Base-by-base conservation (phyloP, 2,113 vertebrate species). In the Eidolon helvum region DNA sequence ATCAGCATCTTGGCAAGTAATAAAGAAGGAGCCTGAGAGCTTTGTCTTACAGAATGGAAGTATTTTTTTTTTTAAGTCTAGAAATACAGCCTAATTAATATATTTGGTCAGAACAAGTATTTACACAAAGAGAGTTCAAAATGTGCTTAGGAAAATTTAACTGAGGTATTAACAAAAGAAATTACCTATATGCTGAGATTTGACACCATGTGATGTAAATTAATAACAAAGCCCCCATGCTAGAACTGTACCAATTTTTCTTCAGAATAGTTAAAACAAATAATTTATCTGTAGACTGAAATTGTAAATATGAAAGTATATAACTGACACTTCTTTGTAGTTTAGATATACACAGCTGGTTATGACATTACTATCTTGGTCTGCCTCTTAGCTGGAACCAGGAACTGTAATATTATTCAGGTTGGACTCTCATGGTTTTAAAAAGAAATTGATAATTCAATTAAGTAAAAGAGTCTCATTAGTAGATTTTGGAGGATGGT, bases 371-470 rank as follows among this genome's bases (percentile, higher is more conserved):
- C 38, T 74, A 1, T 74, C 33, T 96, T 96, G 90, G 83, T 83
- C 90, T 68, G 74, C n/a, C 24, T 97, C n/a, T 63, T 48, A 48
- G 50, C 35, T 97, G 83, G 75, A 59, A 89, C 18, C 38, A 55
- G 59, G 45, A 91, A 66, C 33, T 83, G 3, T 95, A 15, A 15
- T 92, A 92, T 95, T 65, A 90, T 61, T 97, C 14, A 43, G 40
- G 28, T 40, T 94, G 38, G 10, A 63, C 35, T 84, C 93, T 82
- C 71, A 55, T 48, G 84, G 75, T 94, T 95, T 90, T 19, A 65
- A 80, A 91, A 91, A 38, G 30, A 96, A 95, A 96, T 80, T 89
- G 95, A 72, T 97, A 84, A 78, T 85, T 95, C 87, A 92, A 63
- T 91, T 96, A 95, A 92, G 55, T 84, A 75, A 93, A 93, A 66